Conservation (phyloP, 2,113 vertebrate genomes). For the Melanostigma gelatinosum region DNA sequence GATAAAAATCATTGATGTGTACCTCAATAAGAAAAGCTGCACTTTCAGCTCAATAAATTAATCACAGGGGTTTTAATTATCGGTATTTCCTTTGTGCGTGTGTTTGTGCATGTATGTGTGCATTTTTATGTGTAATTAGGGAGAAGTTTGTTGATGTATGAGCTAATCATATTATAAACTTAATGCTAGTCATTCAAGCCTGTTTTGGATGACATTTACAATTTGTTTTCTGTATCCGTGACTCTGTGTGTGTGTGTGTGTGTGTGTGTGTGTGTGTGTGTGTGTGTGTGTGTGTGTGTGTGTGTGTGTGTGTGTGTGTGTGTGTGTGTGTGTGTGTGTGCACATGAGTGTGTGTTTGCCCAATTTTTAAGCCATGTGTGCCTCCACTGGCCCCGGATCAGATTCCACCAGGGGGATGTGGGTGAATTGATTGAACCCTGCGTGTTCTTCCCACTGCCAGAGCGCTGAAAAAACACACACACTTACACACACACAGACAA, state of each 20-base stretch:
- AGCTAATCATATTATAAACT: constrained; percentile 26
- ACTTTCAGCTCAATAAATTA: constrained; percentile 99
- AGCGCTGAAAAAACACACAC: constrained; percentile 20
- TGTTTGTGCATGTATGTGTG: constrained; percentile 14
- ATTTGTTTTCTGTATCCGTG: neutral
- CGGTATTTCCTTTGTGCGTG: constrained; percentile 81
- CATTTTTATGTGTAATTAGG: constrained; percentile 42
- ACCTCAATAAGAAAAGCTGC: constrained; percentile 95
- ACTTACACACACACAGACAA: constrained; percentile 8
- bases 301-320: neutral
- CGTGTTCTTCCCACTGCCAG: constrained; percentile 13
- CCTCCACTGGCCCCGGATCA: constrained; percentile 12
- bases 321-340: neutral
- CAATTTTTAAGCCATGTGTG: constrained; percentile 16
- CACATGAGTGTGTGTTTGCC: neutral
- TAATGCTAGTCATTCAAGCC: neutral
- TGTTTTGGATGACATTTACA: neutral
- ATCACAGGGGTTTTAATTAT: constrained; percentile 99
- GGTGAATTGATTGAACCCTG: constrained; percentile 43
- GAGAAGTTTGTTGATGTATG: constrained; percentile 30
- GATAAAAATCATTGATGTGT: constrained; percentile 98
- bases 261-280: constrained; percentile 2
- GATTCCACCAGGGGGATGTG: constrained; percentile 36
- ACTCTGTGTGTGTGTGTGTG: no score
- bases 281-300: constrained; percentile 7